phyloP scores from a whole-genome alignment of 2,113 vertebrate species.

The Polypterus bichir region DNA sequence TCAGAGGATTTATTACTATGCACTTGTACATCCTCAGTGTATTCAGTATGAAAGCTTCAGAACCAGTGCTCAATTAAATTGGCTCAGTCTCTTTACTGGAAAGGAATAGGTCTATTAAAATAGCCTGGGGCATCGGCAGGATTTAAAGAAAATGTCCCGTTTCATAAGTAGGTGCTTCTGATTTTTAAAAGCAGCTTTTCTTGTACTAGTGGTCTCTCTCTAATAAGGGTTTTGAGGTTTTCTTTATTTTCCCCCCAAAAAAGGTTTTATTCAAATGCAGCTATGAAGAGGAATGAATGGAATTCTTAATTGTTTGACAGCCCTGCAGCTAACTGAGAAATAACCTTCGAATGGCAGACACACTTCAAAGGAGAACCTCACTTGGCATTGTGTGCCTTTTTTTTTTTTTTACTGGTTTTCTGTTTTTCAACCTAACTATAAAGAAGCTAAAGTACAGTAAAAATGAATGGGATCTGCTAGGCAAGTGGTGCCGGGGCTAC shows the following conservation, averaged over 20 bases:
- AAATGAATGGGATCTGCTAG: background rate
- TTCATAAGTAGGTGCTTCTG: conserved; percentile 9
- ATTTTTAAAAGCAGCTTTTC: conserved; percentile 17
- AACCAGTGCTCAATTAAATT: conserved; percentile 23
- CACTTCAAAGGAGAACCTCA: conserved; percentile 21
- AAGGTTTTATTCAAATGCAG: conserved; percentile 12
- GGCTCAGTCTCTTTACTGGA: conserved; percentile 15
- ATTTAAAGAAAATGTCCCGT: conserved; percentile 19
- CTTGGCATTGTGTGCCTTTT: conserved; percentile 2
- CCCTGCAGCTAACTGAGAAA: conserved; percentile 23
- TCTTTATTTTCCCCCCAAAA: conserved; percentile 15
- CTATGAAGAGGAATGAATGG: conserved; percentile 24
- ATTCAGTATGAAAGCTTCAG: conserved; percentile 14
- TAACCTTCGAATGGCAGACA: conserved; percentile 16
- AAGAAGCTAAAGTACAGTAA: conserved; percentile 18
- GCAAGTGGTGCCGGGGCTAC: too few species aligned
- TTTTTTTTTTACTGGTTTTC: conserved; percentile 14
- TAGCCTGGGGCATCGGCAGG: conserved; percentile 14
- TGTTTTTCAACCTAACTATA: background rate
- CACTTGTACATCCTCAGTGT: conserved; percentile 6
- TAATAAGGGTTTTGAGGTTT: conserved; percentile 17
- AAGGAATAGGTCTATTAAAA: conserved; percentile 19
- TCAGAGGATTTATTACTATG: conserved; percentile 8
- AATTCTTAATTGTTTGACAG: conserved; percentile 24
- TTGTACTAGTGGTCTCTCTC: conserved; percentile 13